A percentile compares a stretch with the other conserved stretches of the same genome.
Evolutionary conservation across 2,113 vertebrate species (phyloP).

Genomic region (Onychorhynchus coronatus): DNA sequence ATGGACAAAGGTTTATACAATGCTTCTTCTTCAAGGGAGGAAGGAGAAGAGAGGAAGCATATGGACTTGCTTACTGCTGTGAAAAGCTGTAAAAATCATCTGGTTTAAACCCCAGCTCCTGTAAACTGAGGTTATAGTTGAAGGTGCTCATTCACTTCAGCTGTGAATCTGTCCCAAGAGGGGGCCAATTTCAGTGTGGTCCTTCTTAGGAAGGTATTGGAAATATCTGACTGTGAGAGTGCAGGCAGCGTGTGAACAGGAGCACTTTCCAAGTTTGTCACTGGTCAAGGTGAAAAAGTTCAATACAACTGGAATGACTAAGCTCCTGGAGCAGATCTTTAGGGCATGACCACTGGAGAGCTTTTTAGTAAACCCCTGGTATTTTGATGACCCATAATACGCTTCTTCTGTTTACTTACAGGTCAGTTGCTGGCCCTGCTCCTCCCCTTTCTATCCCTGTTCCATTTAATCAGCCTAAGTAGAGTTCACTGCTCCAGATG

Average conservation of each 20-base stretch:
- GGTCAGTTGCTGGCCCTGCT: neutral
- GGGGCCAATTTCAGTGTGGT: neutral
- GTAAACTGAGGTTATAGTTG: neutral
- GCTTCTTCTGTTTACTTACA: neutral
- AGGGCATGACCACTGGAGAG: neutral
- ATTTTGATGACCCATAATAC: neutral
- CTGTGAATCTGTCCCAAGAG: neutral
- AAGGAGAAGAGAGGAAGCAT: neutral
- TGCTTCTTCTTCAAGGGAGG: neutral
- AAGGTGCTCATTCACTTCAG: neutral
- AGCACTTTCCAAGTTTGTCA: neutral
- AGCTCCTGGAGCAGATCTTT: neutral
- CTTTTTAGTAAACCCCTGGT: neutral
- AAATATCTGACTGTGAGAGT: neutral
- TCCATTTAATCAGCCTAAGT: conserved; percentile 51
- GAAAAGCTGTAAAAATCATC: neutral
- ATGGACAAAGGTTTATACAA: neutral
- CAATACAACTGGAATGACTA: neutral
- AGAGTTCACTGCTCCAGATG: neutral
- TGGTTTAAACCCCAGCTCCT: neutral
- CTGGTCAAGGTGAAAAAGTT: neutral
- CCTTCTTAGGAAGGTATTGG: neutral
- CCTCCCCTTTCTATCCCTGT: neutral
- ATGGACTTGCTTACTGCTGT: neutral
- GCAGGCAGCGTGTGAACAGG: neutral